Evolutionary conservation across 2,888 invertebrate genomes (phyloP).

Genomic region (Operophtera brumata): DNA sequence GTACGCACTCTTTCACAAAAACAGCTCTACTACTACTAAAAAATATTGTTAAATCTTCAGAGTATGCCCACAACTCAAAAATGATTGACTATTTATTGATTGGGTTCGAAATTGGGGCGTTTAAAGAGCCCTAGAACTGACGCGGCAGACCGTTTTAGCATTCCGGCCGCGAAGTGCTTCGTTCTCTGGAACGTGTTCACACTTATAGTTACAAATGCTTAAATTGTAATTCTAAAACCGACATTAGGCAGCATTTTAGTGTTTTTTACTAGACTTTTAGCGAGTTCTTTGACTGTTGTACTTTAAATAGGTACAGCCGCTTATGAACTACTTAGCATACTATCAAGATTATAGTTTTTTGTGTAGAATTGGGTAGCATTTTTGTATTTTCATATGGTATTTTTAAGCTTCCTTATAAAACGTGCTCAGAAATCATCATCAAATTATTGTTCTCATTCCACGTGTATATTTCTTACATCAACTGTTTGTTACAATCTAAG

Average conservation of each 20-base stretch:
- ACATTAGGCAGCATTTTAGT: constrained; percentile 19
- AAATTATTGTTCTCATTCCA: too few species aligned
- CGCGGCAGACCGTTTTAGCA: constrained; percentile 52
- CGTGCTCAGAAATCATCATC: too few species aligned
- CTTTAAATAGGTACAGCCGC: background rate
- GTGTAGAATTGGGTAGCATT: background rate
- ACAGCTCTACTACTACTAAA: too few species aligned
- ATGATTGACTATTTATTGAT: too few species aligned
- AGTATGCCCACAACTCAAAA: too few species aligned
- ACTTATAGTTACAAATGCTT: constrained; percentile 42
- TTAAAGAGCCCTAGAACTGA: constrained; percentile 35
- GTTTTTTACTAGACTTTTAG: constrained; percentile 2
- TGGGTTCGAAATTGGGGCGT: background rate
- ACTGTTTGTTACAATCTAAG: too few species aligned
- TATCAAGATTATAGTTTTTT: constrained; percentile 1
- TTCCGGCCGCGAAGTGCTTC: constrained; percentile 46
- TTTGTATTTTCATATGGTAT: background rate
- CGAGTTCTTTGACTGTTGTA: constrained; percentile 4
- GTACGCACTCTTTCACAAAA: too few species aligned
- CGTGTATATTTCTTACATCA: too few species aligned
- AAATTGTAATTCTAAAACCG: constrained; percentile 25
- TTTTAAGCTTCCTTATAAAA: background rate
- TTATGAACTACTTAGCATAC: background rate
- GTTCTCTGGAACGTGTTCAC: constrained; percentile 46
- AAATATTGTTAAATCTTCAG: too few species aligned